Evolutionary conservation across 2,113 vertebrate species (phyloP).

Genomic region (Pseudopodoces humilis): DNA sequence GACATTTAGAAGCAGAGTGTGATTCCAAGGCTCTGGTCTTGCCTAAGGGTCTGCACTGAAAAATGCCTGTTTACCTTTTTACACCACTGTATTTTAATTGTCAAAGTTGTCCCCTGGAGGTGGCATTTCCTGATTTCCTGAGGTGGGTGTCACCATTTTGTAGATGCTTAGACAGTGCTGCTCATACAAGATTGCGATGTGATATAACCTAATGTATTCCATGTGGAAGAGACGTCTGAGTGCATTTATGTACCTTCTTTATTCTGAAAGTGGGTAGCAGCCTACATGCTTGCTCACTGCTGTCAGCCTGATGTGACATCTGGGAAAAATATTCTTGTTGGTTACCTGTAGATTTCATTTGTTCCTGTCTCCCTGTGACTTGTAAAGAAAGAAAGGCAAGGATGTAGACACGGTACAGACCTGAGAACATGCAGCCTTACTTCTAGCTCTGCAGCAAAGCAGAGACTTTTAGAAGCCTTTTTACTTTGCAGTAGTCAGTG

Average conservation of each 20-base stretch:
- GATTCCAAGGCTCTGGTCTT: neutral
- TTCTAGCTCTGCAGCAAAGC: neutral
- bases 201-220: neutral
- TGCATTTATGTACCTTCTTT: neutral
- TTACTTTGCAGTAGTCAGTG: neutral
- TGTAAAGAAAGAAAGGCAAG: neutral
- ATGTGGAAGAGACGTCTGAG: neutral
- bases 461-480: neutral
- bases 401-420: neutral
- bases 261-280: neutral
- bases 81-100: neutral
- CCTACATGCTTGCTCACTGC: neutral
- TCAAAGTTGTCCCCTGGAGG: neutral
- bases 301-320: neutral
- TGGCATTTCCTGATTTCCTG: neutral
- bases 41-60: neutral
- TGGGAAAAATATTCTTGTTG: neutral
- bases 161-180: neutral
- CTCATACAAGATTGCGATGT: neutral
- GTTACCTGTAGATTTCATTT: neutral
- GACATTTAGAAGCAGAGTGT: fast-evolving
- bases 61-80: neutral
- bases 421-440: neutral
- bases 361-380: neutral
- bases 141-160: neutral